Evolutionary conservation across 2,888 invertebrate species (phyloP).

Genomic region (Drosophila dives): DNA sequence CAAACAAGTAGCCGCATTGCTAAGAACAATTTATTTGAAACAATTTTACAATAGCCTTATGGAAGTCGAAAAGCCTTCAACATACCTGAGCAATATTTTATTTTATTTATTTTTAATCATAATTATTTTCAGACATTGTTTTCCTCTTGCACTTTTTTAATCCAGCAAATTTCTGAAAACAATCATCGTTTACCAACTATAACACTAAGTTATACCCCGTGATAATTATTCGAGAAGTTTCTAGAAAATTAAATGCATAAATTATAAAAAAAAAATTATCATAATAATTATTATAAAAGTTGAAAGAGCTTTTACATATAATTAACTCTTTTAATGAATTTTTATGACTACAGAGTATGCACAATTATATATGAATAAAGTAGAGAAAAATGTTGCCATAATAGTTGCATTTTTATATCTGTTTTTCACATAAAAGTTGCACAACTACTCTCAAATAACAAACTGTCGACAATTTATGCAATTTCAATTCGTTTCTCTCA

Average conservation of each 20-base stretch:
- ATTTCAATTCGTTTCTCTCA: slow-evolving; percentile 15
- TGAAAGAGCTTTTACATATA: background rate
- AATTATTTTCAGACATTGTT: background rate
- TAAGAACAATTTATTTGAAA: background rate
- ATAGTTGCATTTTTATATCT: slow-evolving; percentile 2
- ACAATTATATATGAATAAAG: background rate
- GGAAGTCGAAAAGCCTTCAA: background rate
- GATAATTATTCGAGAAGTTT: background rate
- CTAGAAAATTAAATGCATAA: background rate
- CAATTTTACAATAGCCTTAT: background rate
- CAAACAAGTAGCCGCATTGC: background rate
- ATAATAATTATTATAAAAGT: background rate
- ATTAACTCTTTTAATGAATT: background rate
- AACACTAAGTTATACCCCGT: background rate
- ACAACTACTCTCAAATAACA: background rate
- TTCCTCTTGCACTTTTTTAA: background rate
- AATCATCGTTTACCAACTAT: background rate
- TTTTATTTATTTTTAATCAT: background rate
- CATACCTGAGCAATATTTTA: background rate
- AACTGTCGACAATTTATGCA: slow-evolving; percentile 23
- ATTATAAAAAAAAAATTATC: background rate
- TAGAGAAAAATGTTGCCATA: background rate
- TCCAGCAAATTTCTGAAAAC: background rate
- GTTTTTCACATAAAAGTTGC: slow-evolving; percentile 2
- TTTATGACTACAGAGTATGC: background rate